phyloP scores from a whole-genome alignment of 2,797 vertebrate species.

The Leptoclinus maculatus region DNA sequence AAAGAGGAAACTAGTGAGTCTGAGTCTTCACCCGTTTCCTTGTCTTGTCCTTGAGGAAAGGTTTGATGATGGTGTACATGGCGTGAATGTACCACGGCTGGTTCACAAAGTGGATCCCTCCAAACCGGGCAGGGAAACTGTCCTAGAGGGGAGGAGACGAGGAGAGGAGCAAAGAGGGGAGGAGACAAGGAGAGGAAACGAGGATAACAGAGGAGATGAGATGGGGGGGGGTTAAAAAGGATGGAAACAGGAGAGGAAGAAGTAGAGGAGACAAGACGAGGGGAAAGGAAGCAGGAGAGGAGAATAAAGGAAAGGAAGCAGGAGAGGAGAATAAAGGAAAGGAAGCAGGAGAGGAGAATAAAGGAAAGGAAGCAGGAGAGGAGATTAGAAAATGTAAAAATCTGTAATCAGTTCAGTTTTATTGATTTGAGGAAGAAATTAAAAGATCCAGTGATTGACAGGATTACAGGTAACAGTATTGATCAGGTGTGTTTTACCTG shows the following conservation, averaged over 20 bases:
- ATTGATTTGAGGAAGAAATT: too few relatives aligned
- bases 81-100: constrained; percentile 99
- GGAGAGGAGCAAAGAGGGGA: constrained; percentile 4
- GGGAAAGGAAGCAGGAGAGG: background rate
- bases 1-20: background rate
- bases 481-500: too few relatives aligned
- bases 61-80: constrained; percentile 96
- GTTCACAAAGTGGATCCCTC: constrained; percentile 99
- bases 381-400: too few relatives aligned
- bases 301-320: too few relatives aligned
- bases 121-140: constrained; percentile 97
- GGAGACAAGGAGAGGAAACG: too few relatives aligned
- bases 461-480: too few relatives aligned
- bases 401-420: too few relatives aligned
- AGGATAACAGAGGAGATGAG: background rate
- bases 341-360: too few relatives aligned
- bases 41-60: constrained; percentile 99
- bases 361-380: too few relatives aligned
- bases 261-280: background rate
- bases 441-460: too few relatives aligned
- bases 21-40: constrained; percentile 90
- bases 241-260: background rate
- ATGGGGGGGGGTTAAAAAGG: too few relatives aligned
- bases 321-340: background rate
- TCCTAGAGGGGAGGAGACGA: constrained; percentile 82